phyloP scores from a whole-genome alignment of 2,797 vertebrate genomes.

The Halcyon badia region DNA sequence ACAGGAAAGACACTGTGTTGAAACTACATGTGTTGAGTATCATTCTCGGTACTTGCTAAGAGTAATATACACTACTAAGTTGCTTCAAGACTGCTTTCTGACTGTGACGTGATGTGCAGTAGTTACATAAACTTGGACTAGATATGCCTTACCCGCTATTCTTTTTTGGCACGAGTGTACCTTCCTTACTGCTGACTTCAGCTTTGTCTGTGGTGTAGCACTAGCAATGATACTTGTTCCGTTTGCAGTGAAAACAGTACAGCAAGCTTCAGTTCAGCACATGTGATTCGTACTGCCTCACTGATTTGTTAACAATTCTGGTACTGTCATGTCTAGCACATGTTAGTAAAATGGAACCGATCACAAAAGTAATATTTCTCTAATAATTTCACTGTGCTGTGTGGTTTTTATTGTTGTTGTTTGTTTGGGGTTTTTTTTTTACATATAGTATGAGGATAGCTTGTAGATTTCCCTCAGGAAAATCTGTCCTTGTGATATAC shows the following conservation, averaged over 20 bases:
- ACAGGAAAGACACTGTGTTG: background rate
- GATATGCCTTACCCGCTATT: background rate
- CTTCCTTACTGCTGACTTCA: background rate
- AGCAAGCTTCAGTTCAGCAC: background rate
- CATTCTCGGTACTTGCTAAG: background rate
- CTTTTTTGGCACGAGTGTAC: background rate
- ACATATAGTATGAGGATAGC: background rate
- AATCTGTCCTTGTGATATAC: background rate
- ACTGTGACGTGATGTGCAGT: background rate
- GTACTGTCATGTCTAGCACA: background rate
- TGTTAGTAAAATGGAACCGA: background rate
- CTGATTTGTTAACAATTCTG: background rate
- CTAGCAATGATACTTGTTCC: background rate
- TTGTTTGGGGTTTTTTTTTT: no score
- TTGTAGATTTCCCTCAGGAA: background rate
- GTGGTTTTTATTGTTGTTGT: background rate
- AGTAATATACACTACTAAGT: background rate
- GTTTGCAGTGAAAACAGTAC: background rate
- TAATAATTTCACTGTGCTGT: background rate
- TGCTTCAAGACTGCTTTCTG: background rate
- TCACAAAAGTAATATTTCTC: background rate
- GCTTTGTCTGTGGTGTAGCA: background rate
- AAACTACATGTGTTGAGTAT: background rate
- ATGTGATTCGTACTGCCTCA: background rate
- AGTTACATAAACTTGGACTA: background rate